Percentiles rank a stretch among this genome's conserved stretches.
Evolutionary conservation across 2,797 vertebrate genomes (phyloP).

Genomic region (Sebastes vulpes): DNA sequence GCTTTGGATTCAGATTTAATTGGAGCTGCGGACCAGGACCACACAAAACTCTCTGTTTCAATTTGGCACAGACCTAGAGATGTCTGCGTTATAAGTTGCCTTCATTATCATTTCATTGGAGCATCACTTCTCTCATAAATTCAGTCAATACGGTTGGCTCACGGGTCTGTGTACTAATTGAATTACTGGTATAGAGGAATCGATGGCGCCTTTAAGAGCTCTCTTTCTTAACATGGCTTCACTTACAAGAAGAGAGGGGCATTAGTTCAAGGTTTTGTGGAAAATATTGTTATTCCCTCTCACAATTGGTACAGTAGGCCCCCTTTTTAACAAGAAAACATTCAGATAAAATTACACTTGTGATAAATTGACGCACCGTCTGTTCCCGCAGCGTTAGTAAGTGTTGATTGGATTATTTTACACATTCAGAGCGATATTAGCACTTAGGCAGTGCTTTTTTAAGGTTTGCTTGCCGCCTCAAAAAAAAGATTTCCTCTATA

Average conservation of each 20-base stretch:
- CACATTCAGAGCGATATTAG: constrained; percentile 4
- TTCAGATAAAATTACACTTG: neutral
- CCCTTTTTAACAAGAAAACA: neutral
- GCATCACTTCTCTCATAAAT: constrained; percentile 16
- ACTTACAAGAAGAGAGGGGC: neutral
- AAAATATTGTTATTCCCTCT: neutral
- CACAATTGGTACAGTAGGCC: neutral
- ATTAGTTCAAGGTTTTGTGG: neutral
- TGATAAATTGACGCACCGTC: neutral
- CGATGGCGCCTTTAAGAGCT: neutral
- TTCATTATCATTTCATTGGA: constrained; percentile 18
- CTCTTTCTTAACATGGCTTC: neutral
- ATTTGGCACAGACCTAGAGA: constrained; percentile 25
- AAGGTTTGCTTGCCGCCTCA: neutral
- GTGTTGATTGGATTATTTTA: constrained; percentile 44
- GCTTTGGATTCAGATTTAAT: constrained; percentile 45
- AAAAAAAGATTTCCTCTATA: constrained; percentile 12
- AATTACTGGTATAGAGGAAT: constrained; percentile 36
- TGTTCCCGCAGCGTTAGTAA: neutral
- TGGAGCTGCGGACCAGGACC: constrained; percentile 4
- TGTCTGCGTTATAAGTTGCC: constrained; percentile 10
- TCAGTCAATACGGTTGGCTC: constrained; percentile 25
- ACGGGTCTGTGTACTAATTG: constrained; percentile 25
- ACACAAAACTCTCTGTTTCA: constrained; percentile 25
- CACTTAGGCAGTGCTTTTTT: neutral